A percentile compares a stretch with the other conserved stretches of the same genome.
These are phyloP conservation scores for Gnathonemus echidnorhynchus DNA, from an alignment of 2,113 vertebrate species.

Conservation along the genomic window DNA sequence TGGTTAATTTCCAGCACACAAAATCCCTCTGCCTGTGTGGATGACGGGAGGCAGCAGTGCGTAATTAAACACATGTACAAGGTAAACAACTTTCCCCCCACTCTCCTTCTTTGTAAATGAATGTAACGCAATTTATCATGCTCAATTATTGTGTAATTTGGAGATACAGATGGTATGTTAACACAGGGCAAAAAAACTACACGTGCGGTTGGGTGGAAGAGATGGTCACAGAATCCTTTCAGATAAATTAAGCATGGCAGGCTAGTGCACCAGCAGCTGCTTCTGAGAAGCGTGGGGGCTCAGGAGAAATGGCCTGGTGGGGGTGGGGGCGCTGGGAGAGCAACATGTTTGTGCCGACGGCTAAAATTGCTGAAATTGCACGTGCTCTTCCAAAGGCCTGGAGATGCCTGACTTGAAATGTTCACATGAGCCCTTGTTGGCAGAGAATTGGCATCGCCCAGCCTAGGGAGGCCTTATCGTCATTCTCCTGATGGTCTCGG, in stretches of 20 bases:
- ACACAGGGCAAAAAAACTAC: slow-evolving; percentile 31
- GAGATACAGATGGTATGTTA: slow-evolving; percentile 38
- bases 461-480: not conserved
- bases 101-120: slow-evolving; percentile 28
- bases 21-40: not conserved
- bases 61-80: slow-evolving; percentile 25
- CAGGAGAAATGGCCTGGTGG: not conserved
- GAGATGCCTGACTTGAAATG: not conserved
- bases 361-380: not conserved
- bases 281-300: not conserved
- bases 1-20: not conserved
- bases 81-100: slow-evolving; percentile 1
- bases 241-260: slow-evolving; percentile 23
- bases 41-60: not conserved
- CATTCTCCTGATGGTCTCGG: not conserved
- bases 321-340: too few species aligned
- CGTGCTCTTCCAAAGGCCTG: not conserved
- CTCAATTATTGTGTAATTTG: slow-evolving; percentile 43
- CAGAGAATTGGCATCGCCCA: not conserved
- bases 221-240: slow-evolving; percentile 16
- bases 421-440: not conserved
- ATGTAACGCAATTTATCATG: slow-evolving; percentile 41
- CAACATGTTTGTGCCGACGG: not conserved
- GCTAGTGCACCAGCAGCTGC: slow-evolving; percentile 25
- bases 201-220: slow-evolving; percentile 8